These are phyloP conservation scores for Cynodonichthys magdalenae DNA, from an alignment of 2,797 vertebrate species.

Conservation along the genomic window DNA sequence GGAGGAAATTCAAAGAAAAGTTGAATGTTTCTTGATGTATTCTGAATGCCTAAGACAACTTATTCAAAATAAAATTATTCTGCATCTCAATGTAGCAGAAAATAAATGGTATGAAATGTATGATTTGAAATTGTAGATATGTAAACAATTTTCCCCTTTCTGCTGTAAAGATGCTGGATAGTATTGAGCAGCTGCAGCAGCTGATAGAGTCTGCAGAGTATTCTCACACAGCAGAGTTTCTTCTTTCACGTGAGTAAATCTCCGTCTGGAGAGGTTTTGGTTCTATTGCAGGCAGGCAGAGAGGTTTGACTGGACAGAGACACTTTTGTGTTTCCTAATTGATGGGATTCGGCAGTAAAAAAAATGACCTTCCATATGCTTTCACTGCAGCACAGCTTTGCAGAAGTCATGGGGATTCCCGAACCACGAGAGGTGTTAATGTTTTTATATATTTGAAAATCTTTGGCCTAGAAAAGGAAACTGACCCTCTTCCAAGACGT, in stretches of 20 bases:
- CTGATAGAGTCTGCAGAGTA: constrained; percentile 4
- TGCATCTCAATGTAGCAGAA: no score
- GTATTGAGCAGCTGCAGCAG: neutral
- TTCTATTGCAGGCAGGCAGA: constrained; percentile 44
- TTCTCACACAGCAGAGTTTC: constrained; percentile 14
- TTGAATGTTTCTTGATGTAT: neutral
- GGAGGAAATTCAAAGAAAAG: constrained; percentile 26
- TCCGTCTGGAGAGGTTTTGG: constrained; percentile 33
- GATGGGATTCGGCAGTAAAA: constrained; percentile 51
- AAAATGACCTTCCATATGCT: constrained; percentile 49
- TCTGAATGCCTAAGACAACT: no score
- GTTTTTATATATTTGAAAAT: constrained; percentile 16
- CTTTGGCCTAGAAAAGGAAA: neutral
- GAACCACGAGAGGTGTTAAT: constrained; percentile 9
- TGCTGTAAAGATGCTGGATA: no score
- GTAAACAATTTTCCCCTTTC: no score
- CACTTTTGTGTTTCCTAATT: constrained; percentile 67
- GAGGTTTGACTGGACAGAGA: constrained; percentile 56
- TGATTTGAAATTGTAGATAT: no score
- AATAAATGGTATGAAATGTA: no score
- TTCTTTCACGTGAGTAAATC: constrained; percentile 35
- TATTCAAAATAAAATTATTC: no score
- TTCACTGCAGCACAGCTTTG: constrained; percentile 45
- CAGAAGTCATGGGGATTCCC: constrained; percentile 44
- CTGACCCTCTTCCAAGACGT: neutral